Base-by-base conservation (phyloP, 1,140 invertebrate genomes). In the Euglossa dilemma region DNA sequence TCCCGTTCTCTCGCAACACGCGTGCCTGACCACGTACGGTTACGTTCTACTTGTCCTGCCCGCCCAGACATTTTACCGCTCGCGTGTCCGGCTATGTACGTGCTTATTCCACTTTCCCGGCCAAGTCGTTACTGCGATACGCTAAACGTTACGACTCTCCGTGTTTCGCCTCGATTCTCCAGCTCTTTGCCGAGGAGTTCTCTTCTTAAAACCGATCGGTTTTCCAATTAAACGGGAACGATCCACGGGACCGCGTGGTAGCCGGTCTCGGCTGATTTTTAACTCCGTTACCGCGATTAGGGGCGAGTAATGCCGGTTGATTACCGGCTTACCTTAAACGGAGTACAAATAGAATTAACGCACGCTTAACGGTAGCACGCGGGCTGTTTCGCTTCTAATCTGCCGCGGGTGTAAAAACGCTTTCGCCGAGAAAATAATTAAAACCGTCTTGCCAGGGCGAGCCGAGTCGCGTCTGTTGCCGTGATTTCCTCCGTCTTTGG, bases 231-330 rank as follows among this genome's bases (percentile, higher is more conserved):
- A 81, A 66, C 20, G 18, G 9, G 8, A 75, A 67, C n/a, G 43
- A 14, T 73, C n/a, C 20, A 2, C 11, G 25, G n/a, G 12, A 3
- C 59, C 57, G 28, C 59, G 70, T 50, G 2, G 11, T 6, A 1
- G 4, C 36, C 36, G 25, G 6, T 52, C 16, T 4, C 9, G 7
- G 23, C 0, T 73, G 71, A 74, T 80, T 74, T 80, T 80, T 56
- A 80, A 80, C 20, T 9, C 11, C 50, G 61, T 80, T 74, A 54
- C 56, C 11, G 28, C 28, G 69, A 64, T 63, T 47, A 50, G 8
- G 43, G 67, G 2, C 43, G 52, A 16, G 25, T 71, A 80, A 80
- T 43, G 56, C 45, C 25, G 50, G 52, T 80, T 72, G 77, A 73
- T 80, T 63, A 63, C 36, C 45, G 36, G 52, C 43, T 20, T 23